These are phyloP conservation scores for Babylonia areolata DNA, from an alignment of 1,140 invertebrate genomes.

Conservation along the genomic window DNA sequence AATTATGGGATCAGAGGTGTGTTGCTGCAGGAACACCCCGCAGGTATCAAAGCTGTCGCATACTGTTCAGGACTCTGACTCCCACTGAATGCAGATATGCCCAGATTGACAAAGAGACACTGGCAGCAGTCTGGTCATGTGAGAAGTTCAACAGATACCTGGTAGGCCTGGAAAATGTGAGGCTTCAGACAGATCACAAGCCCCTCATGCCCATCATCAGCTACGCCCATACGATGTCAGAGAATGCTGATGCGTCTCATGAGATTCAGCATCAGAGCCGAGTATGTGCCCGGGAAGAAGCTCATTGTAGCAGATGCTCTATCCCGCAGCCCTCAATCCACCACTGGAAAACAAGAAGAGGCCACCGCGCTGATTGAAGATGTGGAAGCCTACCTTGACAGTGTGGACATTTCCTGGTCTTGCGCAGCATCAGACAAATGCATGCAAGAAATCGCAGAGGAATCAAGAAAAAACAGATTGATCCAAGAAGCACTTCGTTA, in stretches of 20 bases:
- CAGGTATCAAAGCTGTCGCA: constrained; percentile 69
- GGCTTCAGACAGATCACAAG: constrained; percentile 68
- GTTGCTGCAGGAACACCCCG: constrained; percentile 42
- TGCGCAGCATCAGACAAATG: not conserved
- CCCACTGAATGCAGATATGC: constrained; percentile 76
- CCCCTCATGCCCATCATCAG: constrained; percentile 57
- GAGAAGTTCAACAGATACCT: constrained; percentile 78
- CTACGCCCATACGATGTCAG: constrained; percentile 15
- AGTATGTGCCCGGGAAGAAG: not conserved
- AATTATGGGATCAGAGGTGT: constrained; percentile 51
- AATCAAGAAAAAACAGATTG: not conserved
- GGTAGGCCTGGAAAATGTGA: constrained; percentile 65
- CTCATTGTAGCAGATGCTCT: no score
- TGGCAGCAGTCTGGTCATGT: constrained; percentile 77
- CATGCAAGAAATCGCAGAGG: not conserved
- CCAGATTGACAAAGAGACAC: constrained; percentile 78
- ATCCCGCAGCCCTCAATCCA: no score
- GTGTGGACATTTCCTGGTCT: not conserved
- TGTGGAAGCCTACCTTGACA: not conserved
- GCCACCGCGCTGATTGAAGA: not conserved
- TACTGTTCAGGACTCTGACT: constrained; percentile 76
- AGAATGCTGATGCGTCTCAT: constrained; percentile 5
- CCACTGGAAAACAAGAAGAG: not conserved
- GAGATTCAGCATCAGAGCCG: not conserved
- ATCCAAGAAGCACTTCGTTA: not conserved